A percentile compares a stretch with the other conserved stretches of the same genome.
Evolutionary conservation across 2,888 invertebrate genomes (phyloP).

Genomic region (Leptinotarsa juncta): DNA sequence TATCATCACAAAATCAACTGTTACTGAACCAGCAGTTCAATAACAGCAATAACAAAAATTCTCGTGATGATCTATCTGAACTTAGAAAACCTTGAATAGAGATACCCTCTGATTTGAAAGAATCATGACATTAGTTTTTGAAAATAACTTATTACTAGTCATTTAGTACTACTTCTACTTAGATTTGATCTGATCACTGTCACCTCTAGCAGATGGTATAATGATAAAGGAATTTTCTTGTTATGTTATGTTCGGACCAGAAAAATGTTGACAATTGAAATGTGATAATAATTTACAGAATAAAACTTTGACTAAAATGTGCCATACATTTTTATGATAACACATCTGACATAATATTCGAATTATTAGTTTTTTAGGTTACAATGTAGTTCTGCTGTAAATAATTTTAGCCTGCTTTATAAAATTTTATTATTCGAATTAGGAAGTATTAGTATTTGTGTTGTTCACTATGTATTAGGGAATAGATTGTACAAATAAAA

Average conservation of each 20-base stretch:
- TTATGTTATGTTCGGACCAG: conserved; percentile 9
- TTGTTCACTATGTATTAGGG: conserved; percentile 27
- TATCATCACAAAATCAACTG: conserved; percentile 59
- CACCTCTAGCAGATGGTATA: conserved; percentile 12
- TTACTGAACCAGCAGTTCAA: conserved; percentile 48
- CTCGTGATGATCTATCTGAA: conserved; percentile 46
- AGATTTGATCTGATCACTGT: conserved; percentile 18
- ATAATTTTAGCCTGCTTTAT: conserved; percentile 35
- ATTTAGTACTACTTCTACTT: conserved; percentile 44
- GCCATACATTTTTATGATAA: conserved; percentile 38
- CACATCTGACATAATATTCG: conserved; percentile 16
- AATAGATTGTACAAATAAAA: conserved; percentile 19
- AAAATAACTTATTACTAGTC: conserved; percentile 53
- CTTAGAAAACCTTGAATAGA: conserved; percentile 46
- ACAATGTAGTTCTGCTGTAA: conserved; percentile 33
- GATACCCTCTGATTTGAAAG: not conserved
- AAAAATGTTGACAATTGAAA: conserved; percentile 19
- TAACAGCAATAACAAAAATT: conserved; percentile 30
- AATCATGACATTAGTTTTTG: conserved; percentile 38
- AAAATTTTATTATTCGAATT: conserved; percentile 18
- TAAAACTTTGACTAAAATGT: conserved; percentile 32
- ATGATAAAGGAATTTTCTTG: not conserved
- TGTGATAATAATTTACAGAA: conserved; percentile 30
- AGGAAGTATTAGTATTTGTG: conserved; percentile 30
- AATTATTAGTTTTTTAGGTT: conserved; percentile 19